Conservation (phyloP, 2,797 vertebrate genomes). For the Peromyscus nudipes region DNA sequence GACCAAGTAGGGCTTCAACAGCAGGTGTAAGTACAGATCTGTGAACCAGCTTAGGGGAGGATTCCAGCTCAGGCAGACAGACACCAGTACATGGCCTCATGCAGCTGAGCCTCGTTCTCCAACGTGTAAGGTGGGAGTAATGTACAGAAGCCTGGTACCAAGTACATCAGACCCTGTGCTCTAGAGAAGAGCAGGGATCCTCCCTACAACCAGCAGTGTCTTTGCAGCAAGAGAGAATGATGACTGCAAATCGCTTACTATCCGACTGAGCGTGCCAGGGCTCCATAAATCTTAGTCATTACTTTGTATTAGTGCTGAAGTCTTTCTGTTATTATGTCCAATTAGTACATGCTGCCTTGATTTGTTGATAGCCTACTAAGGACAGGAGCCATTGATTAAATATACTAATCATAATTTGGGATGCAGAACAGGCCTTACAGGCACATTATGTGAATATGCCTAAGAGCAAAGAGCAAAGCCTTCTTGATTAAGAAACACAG, state of each 20-base stretch:
- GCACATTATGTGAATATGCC: slow-evolving; percentile 67
- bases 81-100: neutral
- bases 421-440: slow-evolving; percentile 71
- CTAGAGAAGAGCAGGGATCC: neutral
- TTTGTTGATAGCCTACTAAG: slow-evolving; percentile 65
- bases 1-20: neutral
- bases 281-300: slow-evolving; percentile 73
- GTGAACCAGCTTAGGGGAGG: neutral
- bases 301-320: slow-evolving; percentile 75
- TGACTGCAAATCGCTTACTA: slow-evolving; percentile 32
- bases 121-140: neutral
- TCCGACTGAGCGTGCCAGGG: neutral
- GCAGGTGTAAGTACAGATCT: neutral
- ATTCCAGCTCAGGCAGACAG: neutral
- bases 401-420: slow-evolving; percentile 80
- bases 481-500: slow-evolving; percentile 70
- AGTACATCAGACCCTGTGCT: neutral
- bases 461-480: slow-evolving; percentile 61
- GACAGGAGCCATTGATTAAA: slow-evolving; percentile 78
- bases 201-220: neutral
- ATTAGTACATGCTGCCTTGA: slow-evolving; percentile 72
- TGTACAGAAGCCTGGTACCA: neutral
- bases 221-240: slow-evolving; percentile 6
- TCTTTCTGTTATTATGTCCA: slow-evolving; percentile 72
- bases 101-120: slow-evolving; percentile 2